phyloP scores from a whole-genome alignment of 23 tunicate species.

The Aplidium turbinatum region DNA sequence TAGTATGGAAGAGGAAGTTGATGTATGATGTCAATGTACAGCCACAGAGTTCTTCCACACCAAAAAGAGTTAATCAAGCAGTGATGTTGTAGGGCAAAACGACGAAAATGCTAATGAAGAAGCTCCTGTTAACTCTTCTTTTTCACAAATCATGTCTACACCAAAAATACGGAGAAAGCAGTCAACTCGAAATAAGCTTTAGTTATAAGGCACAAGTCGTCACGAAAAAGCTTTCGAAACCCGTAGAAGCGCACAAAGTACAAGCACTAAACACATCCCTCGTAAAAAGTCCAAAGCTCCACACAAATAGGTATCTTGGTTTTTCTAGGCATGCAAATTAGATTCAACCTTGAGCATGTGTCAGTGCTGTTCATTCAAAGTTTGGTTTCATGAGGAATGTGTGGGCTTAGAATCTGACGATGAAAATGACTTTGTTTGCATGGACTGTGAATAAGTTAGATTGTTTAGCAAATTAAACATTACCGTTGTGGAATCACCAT shows the following conservation, averaged over 20 bases:
- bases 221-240: constrained; percentile 3
- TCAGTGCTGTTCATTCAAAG: constrained; percentile 7
- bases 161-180: constrained; percentile 14
- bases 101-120: no score
- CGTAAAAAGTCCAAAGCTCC: constrained; percentile 3
- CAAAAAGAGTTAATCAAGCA: neutral
- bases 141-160: constrained; percentile 20
- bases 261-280: constrained; percentile 10
- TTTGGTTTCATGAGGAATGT: constrained; percentile 31
- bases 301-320: constrained; percentile 23
- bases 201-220: neutral
- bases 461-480: no score
- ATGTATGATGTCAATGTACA: neutral
- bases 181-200: constrained; percentile 15
- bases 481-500: no score
- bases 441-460: constrained; percentile 22
- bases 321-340: constrained; percentile 11
- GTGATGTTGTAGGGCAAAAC: no score
- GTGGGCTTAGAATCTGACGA: constrained; percentile 29
- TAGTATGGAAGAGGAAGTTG: neutral
- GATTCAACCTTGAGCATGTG: constrained; percentile 22
- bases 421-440: constrained; percentile 23
- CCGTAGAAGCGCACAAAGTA: no score
- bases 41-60: neutral
- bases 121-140: neutral